Percentiles rank a stretch among this genome's conserved stretches.
These are phyloP conservation scores for Heliconius himera DNA, from an alignment of 1,140 invertebrate species.

Conservation along the genomic window DNA sequence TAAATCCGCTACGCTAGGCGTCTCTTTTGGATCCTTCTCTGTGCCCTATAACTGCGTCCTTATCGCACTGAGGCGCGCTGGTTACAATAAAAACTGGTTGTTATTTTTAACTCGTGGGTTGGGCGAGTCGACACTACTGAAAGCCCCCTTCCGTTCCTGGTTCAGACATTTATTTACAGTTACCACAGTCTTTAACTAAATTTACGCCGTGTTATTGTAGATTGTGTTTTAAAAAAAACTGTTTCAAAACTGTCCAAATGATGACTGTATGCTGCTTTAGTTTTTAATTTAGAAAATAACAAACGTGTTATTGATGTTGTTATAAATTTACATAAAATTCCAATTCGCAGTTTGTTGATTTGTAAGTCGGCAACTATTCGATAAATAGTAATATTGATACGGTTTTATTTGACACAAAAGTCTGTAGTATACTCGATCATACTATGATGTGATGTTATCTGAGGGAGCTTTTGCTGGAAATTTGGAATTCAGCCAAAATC, in stretches of 20 bases:
- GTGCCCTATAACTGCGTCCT: slow-evolving; percentile 64
- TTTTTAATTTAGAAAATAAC: neutral
- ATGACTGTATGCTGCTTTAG: neutral
- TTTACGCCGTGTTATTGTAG: neutral
- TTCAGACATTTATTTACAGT: slow-evolving; percentile 50
- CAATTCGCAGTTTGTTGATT: neutral
- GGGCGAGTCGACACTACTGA: slow-evolving; percentile 68
- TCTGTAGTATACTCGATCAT: neutral
- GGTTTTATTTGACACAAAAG: neutral
- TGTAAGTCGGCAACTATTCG: neutral
- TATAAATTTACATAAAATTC: neutral
- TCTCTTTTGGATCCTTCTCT: slow-evolving; percentile 60
- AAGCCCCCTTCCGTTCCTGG: slow-evolving; percentile 72
- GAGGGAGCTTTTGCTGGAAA: slow-evolving; percentile 47
- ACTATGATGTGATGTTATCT: slow-evolving; percentile 39
- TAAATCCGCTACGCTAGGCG: slow-evolving; percentile 69
- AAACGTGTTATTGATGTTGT: neutral
- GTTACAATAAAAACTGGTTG: slow-evolving; percentile 81
- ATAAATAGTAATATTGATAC: neutral
- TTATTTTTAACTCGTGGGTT: slow-evolving; percentile 81
- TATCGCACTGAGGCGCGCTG: slow-evolving; percentile 68
- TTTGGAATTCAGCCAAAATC: slow-evolving; percentile 70
- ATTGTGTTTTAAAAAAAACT: neutral
- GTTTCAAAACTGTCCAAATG: neutral
- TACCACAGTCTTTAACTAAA: slow-evolving; percentile 9